A percentile compares a stretch with the other conserved stretches of the same genome.
phyloP scores from a whole-genome alignment of 2,888 invertebrate species.

The Polylopha cassiicola region DNA sequence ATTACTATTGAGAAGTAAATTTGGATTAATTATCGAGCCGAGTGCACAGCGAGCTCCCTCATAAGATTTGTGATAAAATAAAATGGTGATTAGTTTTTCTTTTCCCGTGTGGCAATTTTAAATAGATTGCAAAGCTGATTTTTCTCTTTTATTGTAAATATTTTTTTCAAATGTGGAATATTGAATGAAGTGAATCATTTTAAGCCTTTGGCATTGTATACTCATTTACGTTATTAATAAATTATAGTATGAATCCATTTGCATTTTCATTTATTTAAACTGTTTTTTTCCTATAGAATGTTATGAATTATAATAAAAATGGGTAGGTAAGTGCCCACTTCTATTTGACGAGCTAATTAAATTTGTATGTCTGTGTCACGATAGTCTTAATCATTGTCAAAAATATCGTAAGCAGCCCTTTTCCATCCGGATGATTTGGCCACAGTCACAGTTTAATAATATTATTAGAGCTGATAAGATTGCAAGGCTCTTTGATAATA shows the following conservation, averaged over 20 bases:
- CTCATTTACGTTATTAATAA: conserved; percentile 79
- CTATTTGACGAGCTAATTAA: no score
- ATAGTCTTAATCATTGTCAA: no score
- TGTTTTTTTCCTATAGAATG: no score
- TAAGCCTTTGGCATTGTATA: conserved; percentile 77
- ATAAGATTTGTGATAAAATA: conserved; percentile 70
- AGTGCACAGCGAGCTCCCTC: conserved; percentile 71
- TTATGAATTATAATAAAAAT: no score
- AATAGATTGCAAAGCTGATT: conserved; percentile 68
- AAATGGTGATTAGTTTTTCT: conserved; percentile 47
- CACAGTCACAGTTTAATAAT: conserved; percentile 44
- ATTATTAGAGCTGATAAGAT: conserved; percentile 66
- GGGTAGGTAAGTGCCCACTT: no score
- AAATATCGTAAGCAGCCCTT: conserved; percentile 13
- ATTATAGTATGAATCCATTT: conserved; percentile 68
- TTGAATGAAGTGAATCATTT: conserved; percentile 75
- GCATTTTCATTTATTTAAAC: conserved; percentile 38
- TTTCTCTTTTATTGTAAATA: conserved; percentile 71
- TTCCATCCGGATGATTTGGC: conserved; percentile 48
- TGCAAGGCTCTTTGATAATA: conserved; percentile 66
- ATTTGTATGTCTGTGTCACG: no score
- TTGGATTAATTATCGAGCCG: conserved; percentile 39
- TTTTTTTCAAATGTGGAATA: conserved; percentile 67
- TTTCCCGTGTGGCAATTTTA: conserved; percentile 59
- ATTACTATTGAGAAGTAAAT: conserved; percentile 32